phyloP scores from a whole-genome alignment of 2,888 invertebrate genomes.

The Tethea ocularis region DNA sequence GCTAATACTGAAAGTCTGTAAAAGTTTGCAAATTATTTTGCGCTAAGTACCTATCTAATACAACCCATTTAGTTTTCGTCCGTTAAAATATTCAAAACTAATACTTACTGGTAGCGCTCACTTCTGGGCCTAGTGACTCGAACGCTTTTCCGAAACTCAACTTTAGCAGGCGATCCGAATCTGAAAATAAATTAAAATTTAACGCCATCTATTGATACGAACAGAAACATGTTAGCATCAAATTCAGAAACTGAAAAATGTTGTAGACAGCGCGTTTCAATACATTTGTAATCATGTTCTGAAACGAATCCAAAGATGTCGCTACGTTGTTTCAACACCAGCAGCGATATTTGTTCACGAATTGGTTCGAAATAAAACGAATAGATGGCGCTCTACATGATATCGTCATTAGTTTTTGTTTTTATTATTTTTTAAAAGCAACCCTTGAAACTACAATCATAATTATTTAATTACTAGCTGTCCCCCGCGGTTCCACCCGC shows the following conservation, averaged over 20 bases:
- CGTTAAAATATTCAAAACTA: constrained; percentile 21
- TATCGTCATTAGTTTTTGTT: not conserved
- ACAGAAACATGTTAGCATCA: not conserved
- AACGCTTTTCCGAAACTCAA: constrained; percentile 81
- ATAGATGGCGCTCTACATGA: constrained; percentile 35
- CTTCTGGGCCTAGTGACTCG: constrained; percentile 88
- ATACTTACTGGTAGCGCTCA: constrained; percentile 90
- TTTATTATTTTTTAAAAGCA: too few species aligned
- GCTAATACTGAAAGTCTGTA: too few species aligned
- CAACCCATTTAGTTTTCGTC: too few species aligned
- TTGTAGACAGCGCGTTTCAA: not conserved
- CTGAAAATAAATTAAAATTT: constrained; percentile 54
- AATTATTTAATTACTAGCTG: too few species aligned
- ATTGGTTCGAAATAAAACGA: not conserved
- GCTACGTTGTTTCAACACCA: too few species aligned
- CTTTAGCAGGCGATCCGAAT: constrained; percentile 77
- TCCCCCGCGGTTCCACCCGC: too few species aligned
- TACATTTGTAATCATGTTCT: not conserved
- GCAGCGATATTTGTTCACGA: too few species aligned
- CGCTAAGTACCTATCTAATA: too few species aligned
- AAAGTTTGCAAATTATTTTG: too few species aligned
- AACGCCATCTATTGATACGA: constrained; percentile 47
- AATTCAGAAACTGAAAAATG: too few species aligned
- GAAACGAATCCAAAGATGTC: too few species aligned
- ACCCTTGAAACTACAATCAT: too few species aligned